Percentiles rank a stretch among this genome's conserved stretches.
Conservation (phyloP, 2,797 vertebrate genomes). For the Otus scops region DNA sequence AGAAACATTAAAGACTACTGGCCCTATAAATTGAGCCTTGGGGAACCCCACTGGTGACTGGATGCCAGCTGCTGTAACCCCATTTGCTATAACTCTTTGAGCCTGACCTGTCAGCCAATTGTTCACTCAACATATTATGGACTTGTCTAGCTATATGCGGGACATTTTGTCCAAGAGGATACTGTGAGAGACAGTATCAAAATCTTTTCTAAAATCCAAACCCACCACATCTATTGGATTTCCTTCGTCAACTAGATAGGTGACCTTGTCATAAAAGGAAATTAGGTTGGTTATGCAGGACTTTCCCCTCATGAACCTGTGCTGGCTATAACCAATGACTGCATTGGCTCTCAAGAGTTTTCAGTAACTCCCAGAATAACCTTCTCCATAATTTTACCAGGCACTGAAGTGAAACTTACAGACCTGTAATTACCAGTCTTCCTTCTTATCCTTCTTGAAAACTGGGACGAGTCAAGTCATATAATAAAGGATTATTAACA, state of each 20-base stretch:
- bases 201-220: not conserved
- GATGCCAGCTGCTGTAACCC: fast-evolving
- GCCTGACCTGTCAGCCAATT: fast-evolving
- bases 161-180: not conserved
- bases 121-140: fast-evolving
- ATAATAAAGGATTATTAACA: not conserved
- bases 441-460: not conserved
- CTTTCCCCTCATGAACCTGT: fast-evolving
- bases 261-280: not conserved
- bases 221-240: not conserved
- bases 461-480: not conserved
- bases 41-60: not conserved
- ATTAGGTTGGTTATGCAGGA: not conserved
- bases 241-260: not conserved
- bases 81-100: not conserved
- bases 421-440: not conserved
- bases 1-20: not conserved
- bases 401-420: not conserved
- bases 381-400: not conserved
- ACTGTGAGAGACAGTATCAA: not conserved
- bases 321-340: not conserved
- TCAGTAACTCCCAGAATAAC: not conserved
- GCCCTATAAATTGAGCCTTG: not conserved
- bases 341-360: not conserved
- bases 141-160: not conserved